Conservation (phyloP, 2,113 vertebrate species). For the Rhynchomys soricoides region DNA sequence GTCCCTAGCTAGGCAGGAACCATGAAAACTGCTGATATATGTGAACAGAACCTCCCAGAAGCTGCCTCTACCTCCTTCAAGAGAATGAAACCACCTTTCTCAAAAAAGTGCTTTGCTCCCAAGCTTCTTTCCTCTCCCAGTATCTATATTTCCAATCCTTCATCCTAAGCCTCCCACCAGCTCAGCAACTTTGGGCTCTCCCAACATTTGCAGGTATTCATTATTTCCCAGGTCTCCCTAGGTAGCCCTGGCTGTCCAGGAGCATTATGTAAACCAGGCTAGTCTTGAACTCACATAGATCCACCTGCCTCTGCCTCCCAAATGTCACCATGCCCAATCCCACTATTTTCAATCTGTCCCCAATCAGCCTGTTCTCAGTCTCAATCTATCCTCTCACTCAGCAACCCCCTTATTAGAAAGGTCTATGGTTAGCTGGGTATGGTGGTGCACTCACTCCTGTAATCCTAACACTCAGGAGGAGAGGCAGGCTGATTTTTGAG, state of each 20-base stretch:
- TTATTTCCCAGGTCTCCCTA: neutral
- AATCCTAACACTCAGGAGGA: neutral
- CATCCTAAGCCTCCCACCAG: neutral
- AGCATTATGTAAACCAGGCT: neutral
- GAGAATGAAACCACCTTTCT: neutral
- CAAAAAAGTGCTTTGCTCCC: neutral
- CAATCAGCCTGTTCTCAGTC: neutral
- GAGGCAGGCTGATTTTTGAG: neutral
- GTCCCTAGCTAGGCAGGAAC: neutral
- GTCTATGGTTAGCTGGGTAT: neutral
- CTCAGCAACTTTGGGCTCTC: neutral
- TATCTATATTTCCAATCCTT: neutral
- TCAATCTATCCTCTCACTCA: constrained; percentile 3
- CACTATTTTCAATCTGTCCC: neutral
- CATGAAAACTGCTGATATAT: neutral
- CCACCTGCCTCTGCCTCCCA: neutral
- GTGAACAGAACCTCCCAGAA: neutral
- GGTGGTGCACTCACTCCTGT: neutral
- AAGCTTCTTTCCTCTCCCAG: neutral
- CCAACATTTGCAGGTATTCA: neutral
- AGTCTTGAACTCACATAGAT: neutral
- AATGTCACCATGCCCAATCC: neutral
- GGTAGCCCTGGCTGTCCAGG: neutral
- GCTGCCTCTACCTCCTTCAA: too few species aligned
- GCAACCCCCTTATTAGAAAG: constrained; percentile 30